Evolutionary conservation across 2,888 invertebrate genomes (phyloP).

Genomic region (Drosophila melanocephala): DNA sequence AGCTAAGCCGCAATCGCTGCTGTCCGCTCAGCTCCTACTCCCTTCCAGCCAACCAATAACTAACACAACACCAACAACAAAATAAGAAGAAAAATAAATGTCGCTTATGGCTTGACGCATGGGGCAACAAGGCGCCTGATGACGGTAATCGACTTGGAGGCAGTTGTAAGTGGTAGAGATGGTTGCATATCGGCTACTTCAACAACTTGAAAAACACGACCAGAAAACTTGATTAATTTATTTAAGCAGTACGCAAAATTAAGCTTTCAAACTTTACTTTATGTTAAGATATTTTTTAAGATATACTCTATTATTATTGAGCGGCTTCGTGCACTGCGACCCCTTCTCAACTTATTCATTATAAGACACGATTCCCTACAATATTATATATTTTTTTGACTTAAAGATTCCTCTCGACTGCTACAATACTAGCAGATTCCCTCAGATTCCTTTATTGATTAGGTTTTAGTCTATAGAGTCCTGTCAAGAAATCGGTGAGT

Average conservation of each 20-base stretch:
- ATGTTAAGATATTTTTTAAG: not conserved
- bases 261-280: not conserved
- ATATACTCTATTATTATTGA: not conserved
- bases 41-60: slow-evolving; percentile 5
- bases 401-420: not conserved
- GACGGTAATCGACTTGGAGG: slow-evolving; percentile 48
- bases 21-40: not conserved
- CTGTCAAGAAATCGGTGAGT: not conserved
- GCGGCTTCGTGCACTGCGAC: not conserved
- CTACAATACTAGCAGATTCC: not conserved
- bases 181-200: not conserved
- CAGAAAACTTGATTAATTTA: not conserved
- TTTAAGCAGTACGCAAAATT: not conserved
- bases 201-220: not conserved
- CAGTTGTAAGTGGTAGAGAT: not conserved
- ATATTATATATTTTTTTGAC: not conserved
- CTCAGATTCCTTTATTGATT: not conserved
- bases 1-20: slow-evolving; percentile 61
- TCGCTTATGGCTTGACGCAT: slow-evolving; percentile 45
- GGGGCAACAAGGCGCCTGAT: slow-evolving; percentile 47
- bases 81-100: slow-evolving; percentile 7
- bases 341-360: not conserved
- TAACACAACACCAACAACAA: slow-evolving; percentile 1
- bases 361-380: not conserved
- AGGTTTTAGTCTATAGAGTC: not conserved